Evolutionary conservation across 1,140 invertebrate species (phyloP), one percentile per base, ranked within the genome.

Genomic region (Phocides pigmalion): DNA sequence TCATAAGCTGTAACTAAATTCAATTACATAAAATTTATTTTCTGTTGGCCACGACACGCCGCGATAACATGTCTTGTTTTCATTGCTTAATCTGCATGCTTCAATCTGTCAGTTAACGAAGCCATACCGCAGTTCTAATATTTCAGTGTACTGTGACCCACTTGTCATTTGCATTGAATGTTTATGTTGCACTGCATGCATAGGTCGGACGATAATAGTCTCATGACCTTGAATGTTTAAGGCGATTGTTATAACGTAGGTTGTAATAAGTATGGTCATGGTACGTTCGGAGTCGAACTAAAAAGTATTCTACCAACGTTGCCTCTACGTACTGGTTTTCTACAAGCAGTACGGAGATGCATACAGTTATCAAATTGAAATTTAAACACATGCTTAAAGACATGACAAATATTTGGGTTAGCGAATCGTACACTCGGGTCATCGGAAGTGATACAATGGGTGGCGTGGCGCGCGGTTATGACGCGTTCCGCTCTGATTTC

Each of bases 401-500:
- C 50, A 39, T 9, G 28, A 11, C 9, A 32, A 32, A 32, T 32
- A 39, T 39, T 39, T 39, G 51, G 6, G 28, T 35, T 37, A 35
- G 51, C 20, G 35, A 20, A 35, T 19, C 51, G 51, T n/a, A 12
- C 32, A 8, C 9, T 32, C 20, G 39, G 41, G 25, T 63, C 39
- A 41, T 63, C 39, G 50, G 50, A 53, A 63, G 61, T 42, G 41
- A 54, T 51, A 44, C 49, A 44, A 53, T 46, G 25, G 49, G 39
- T 17, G 50, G 49, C 61, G 58, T 25, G 47, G 47, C 42, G 63
- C 41, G 61, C 65, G 65, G 61, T 68, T 68, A 71, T 69, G 61
- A 69, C 56, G 56, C 68, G 77, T 80, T 80, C 66, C 74, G 77
- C 72, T 80, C 77, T 80, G 74, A 61, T 77, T 77, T 66, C 59